Evolutionary conservation across 1,140 invertebrate species (phyloP).

Genomic region (Halesus radiatus): DNA sequence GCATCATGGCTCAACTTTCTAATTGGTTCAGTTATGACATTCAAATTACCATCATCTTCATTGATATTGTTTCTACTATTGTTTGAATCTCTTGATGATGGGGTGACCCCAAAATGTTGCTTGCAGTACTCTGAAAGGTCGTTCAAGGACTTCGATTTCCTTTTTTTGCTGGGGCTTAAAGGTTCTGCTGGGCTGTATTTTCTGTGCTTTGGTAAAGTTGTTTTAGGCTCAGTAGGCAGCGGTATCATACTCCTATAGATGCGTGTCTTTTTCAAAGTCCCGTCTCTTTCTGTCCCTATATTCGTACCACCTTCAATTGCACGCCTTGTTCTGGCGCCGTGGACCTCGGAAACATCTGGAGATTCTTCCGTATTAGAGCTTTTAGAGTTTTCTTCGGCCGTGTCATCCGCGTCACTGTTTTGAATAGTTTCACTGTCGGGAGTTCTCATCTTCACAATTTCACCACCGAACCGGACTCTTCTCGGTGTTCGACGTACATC

Average conservation of each 20-base stretch:
- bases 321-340: neutral
- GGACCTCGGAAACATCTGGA: neutral
- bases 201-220: constrained; percentile 25
- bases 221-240: constrained; percentile 34
- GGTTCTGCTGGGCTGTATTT: constrained; percentile 1
- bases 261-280: neutral
- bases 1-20: constrained; percentile 15
- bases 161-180: constrained; percentile 57
- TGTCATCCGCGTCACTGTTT: constrained; percentile 67
- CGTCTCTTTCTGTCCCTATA: neutral
- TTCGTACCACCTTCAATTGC: neutral
- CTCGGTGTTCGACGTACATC: constrained; percentile 69
- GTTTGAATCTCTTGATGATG: constrained; percentile 7
- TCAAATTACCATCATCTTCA: constrained; percentile 2
- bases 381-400: constrained; percentile 32
- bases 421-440: constrained; percentile 81
- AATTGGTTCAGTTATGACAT: neutral
- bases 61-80: neutral
- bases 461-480: constrained; percentile 86
- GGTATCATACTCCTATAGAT: constrained; percentile 52
- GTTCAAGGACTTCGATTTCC: constrained; percentile 68
- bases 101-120: constrained; percentile 43
- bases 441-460: constrained; percentile 85
- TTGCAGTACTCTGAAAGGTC: constrained; percentile 68
- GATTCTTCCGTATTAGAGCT: constrained; percentile 24